Evolutionary conservation across 1,140 invertebrate species (phyloP).

Genomic region (Drosophila nebulosa): DNA sequence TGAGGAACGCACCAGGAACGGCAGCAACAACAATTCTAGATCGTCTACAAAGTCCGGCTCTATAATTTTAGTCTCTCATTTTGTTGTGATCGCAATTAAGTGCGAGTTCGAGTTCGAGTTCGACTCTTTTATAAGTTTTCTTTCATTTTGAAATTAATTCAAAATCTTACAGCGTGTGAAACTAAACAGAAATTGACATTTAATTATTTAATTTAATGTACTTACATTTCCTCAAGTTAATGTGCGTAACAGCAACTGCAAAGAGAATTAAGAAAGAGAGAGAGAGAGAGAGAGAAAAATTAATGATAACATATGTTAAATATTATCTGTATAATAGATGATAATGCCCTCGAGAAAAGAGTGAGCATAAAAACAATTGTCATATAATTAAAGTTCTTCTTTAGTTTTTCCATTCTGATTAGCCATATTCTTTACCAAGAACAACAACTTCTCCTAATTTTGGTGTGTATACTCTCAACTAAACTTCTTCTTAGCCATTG

Average conservation of each 20-base stretch:
- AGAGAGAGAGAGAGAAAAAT: not conserved
- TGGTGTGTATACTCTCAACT: not conserved
- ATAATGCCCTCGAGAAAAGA: too few relatives aligned
- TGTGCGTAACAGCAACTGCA: not conserved
- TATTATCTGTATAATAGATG: too few relatives aligned
- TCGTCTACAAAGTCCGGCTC: conserved; percentile 9
- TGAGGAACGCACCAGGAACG: conserved; percentile 28
- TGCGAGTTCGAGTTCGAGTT: conserved; percentile 27
- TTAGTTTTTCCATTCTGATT: too few relatives aligned
- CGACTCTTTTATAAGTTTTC: too few relatives aligned
- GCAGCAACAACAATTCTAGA: not conserved
- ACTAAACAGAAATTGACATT: not conserved
- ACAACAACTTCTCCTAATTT: too few relatives aligned
- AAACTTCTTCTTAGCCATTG: not conserved
- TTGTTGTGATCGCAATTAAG: conserved; percentile 48
- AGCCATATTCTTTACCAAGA: too few relatives aligned
- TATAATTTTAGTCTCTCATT: conserved; percentile 55
- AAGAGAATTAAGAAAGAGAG: not conserved
- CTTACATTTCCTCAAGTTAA: conserved; percentile 57
- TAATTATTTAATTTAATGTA: conserved; percentile 28
- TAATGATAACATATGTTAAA: not conserved
- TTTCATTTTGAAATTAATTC: conserved; percentile 43
- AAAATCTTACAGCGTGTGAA: conserved; percentile 4
- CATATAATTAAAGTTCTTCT: too few relatives aligned
- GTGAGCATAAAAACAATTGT: too few relatives aligned